phyloP scores from a whole-genome alignment of 2,113 vertebrate genomes.

The Callorhinus ursinus region DNA sequence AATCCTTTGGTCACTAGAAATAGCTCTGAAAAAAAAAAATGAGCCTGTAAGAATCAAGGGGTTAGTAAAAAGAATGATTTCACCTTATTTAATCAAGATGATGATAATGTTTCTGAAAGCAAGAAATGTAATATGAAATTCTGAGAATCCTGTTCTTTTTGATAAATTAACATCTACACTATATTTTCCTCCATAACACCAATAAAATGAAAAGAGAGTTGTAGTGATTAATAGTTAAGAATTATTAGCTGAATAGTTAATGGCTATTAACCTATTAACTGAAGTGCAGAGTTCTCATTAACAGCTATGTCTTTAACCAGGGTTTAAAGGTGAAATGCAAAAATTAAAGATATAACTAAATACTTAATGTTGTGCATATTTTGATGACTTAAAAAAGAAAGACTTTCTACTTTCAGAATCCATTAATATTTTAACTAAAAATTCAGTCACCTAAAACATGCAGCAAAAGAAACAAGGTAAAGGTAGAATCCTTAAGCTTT shows the following conservation, averaged over 20 bases:
- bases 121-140: constrained; percentile 67
- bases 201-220: constrained; percentile 86
- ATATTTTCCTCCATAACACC: constrained; percentile 85
- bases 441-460: constrained; percentile 91
- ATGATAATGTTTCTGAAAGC: constrained; percentile 63
- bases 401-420: constrained; percentile 88
- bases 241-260: constrained; percentile 91
- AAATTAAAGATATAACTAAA: constrained; percentile 90
- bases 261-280: constrained; percentile 92
- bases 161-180: constrained; percentile 86
- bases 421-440: constrained; percentile 93
- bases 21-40: constrained; percentile 45
- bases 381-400: constrained; percentile 87
- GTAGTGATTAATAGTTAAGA: constrained; percentile 90
- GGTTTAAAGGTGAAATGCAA: constrained; percentile 91
- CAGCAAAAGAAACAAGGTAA: constrained; percentile 91
- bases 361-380: constrained; percentile 91
- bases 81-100: constrained; percentile 77
- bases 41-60: background rate
- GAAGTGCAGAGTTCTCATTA: constrained; percentile 90
- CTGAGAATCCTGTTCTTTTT: constrained; percentile 76
- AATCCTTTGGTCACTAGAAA: background rate
- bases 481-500: constrained; percentile 95
- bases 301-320: constrained; percentile 87
- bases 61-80: constrained; percentile 71